These are phyloP conservation scores for Melikaiella ostensackeni DNA, from an alignment of 2,888 invertebrate genomes.

Conservation along the genomic window DNA sequence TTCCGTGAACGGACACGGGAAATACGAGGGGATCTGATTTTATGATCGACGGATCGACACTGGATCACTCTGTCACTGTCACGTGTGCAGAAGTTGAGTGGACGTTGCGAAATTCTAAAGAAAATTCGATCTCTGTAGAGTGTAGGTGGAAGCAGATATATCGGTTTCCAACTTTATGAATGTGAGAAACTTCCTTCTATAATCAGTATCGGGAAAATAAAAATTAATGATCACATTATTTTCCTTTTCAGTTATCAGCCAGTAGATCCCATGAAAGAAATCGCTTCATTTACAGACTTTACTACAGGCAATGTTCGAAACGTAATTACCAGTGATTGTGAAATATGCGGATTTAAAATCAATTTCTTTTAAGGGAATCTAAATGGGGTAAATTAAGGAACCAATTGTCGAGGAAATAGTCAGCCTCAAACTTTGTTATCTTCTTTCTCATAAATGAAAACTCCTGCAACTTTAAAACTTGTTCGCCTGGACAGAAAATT, in stretches of 20 bases:
- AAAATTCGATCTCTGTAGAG: conserved; percentile 23
- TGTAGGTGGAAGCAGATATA: conserved; percentile 19
- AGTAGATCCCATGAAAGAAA: neutral
- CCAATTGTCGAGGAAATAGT: no score
- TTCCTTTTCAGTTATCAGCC: neutral
- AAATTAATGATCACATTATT: neutral
- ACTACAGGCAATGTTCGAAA: neutral
- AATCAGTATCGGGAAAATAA: neutral
- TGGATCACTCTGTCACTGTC: conserved; percentile 31
- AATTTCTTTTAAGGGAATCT: no score
- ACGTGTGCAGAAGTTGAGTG: neutral
- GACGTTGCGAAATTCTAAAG: conserved; percentile 15
- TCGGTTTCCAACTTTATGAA: conserved; percentile 23
- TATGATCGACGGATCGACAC: conserved; percentile 46
- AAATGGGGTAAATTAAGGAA: no score
- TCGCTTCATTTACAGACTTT: no score
- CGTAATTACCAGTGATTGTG: neutral
- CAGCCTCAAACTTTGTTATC: no score
- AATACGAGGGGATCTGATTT: conserved; percentile 42
- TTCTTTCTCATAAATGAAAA: no score
- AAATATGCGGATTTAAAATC: no score
- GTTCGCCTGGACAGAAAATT: no score
- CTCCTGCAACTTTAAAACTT: no score
- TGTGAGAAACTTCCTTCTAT: conserved; percentile 2
- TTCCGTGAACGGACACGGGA: conserved; percentile 40